Percentiles rank a stretch among this genome's conserved stretches.
phyloP scores from a whole-genome alignment of 1,140 invertebrate species.

The Spodoptera litura region DNA sequence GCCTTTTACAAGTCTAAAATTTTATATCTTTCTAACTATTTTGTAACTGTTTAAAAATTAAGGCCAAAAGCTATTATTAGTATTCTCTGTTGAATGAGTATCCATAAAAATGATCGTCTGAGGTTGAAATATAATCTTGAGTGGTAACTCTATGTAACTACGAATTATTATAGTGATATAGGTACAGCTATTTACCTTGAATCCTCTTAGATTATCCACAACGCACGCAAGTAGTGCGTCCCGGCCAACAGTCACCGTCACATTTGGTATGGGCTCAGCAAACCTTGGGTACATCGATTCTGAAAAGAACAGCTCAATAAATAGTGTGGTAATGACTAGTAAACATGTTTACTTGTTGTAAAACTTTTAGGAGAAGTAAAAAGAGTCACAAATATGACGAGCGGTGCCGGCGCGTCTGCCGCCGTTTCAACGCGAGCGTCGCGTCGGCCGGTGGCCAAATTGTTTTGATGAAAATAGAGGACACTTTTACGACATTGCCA shows the following conservation, averaged over 20 bases:
- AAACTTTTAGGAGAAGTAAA: constrained; percentile 56
- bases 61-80: too few relatives aligned
- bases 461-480: constrained; percentile 41
- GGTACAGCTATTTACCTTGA: constrained; percentile 89
- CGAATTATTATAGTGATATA: too few relatives aligned
- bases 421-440: constrained; percentile 36
- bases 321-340: constrained; percentile 47
- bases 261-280: constrained; percentile 96
- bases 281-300: constrained; percentile 91
- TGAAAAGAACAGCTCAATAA: constrained; percentile 71
- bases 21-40: too few relatives aligned
- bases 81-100: too few relatives aligned
- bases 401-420: constrained; percentile 71
- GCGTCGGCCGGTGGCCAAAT: constrained; percentile 46
- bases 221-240: constrained; percentile 97
- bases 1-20: too few relatives aligned
- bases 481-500: constrained; percentile 26
- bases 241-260: constrained; percentile 95
- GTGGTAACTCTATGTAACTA: too few relatives aligned
- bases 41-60: too few relatives aligned
- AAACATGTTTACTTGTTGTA: constrained; percentile 67
- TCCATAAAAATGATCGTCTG: too few relatives aligned
- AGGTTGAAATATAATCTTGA: too few relatives aligned
- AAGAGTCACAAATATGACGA: constrained; percentile 58
- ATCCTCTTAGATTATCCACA: constrained; percentile 95